Conservation (phyloP, 1,140 invertebrate genomes). For the Drosophila repleta region DNA sequence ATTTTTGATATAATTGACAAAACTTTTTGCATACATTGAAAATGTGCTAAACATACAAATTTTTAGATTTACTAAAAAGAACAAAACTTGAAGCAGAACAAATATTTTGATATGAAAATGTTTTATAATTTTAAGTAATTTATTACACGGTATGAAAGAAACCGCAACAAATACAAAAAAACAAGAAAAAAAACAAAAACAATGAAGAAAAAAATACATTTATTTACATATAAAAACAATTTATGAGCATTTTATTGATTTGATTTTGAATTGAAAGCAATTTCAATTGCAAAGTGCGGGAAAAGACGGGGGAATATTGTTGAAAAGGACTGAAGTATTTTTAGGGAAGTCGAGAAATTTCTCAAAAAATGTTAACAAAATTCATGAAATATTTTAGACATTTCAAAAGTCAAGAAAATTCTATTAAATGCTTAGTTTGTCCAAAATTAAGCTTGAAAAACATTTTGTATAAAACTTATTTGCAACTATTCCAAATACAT, state of each 20-base stretch:
- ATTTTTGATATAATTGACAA: slow-evolving; percentile 64
- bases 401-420: no score
- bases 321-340: neutral
- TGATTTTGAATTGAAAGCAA: neutral
- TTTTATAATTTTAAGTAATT: slow-evolving; percentile 82
- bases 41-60: slow-evolving; percentile 57
- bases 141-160: slow-evolving; percentile 51
- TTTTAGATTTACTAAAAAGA: slow-evolving; percentile 16
- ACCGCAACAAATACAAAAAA: slow-evolving; percentile 22
- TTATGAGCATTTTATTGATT: slow-evolving; percentile 13
- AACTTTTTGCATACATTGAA: slow-evolving; percentile 67
- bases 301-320: slow-evolving; percentile 3
- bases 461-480: neutral
- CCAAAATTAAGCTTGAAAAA: neutral
- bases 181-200: slow-evolving; percentile 29
- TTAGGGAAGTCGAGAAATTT: neutral
- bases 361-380: neutral
- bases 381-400: no score
- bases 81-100: slow-evolving; percentile 5
- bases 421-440: no score
- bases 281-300: slow-evolving; percentile 4
- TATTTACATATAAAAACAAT: slow-evolving; percentile 51
- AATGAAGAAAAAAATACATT: slow-evolving; percentile 61
- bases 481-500: no score
- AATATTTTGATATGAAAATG: slow-evolving; percentile 79